Evolutionary conservation across 1,140 invertebrate species (phyloP).

Genomic region (Hyles euphorbiae): DNA sequence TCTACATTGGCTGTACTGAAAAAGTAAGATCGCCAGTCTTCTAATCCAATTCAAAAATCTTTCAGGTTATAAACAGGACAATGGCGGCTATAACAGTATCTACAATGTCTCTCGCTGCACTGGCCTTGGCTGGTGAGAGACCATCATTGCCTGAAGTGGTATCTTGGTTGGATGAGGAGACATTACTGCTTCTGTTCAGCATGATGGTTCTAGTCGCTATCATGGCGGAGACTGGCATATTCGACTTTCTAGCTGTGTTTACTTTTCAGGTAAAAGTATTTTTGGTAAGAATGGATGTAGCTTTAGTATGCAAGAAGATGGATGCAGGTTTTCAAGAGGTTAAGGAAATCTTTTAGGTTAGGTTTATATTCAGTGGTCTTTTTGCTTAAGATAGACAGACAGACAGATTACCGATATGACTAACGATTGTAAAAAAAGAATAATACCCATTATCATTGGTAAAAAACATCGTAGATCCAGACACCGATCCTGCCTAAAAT

Average conservation of each 20-base stretch:
- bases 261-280: slow-evolving; percentile 81
- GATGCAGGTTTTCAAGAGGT: background rate
- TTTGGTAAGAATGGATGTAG: no score
- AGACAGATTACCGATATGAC: no score
- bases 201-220: slow-evolving; percentile 96
- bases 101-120: slow-evolving; percentile 83
- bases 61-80: slow-evolving; percentile 84
- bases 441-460: no score
- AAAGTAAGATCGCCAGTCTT: no score
- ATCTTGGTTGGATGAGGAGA: slow-evolving; percentile 93
- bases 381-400: no score
- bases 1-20: no score
- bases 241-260: slow-evolving; percentile 90
- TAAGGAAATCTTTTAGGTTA: background rate
- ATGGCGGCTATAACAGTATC: slow-evolving; percentile 90
- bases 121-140: slow-evolving; percentile 84
- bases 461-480: no score
- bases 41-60: background rate
- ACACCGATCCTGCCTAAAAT: no score
- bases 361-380: no score
- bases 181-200: slow-evolving; percentile 88
- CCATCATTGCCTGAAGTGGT: slow-evolving; percentile 86
- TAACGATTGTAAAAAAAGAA: no score
- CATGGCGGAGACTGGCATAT: slow-evolving; percentile 92
- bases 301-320: background rate